These are phyloP conservation scores for Eurytoma californica DNA, from an alignment of 2,888 invertebrate genomes.

Conservation along the genomic window DNA sequence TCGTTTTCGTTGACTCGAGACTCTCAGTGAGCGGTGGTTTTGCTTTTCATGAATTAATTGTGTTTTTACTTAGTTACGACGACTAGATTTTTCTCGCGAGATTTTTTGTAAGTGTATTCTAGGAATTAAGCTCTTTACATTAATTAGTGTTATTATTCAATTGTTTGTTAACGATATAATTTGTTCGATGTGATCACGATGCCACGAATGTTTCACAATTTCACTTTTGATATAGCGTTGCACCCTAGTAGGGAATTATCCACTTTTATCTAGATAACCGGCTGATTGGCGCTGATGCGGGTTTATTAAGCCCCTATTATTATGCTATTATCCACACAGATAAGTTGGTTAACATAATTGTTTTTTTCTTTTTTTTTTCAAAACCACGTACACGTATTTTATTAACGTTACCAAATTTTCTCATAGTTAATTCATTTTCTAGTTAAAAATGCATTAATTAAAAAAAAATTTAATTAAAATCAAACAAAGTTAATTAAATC, in stretches of 20 bases:
- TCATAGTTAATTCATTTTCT: not conserved
- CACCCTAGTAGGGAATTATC: conserved; percentile 9
- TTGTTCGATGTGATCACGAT: too few species aligned
- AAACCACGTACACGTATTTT: too few species aligned
- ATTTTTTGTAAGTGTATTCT: not conserved
- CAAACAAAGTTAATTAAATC: not conserved
- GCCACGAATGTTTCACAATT: too few species aligned
- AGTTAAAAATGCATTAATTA: not conserved
- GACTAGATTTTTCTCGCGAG: not conserved
- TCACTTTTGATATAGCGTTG: not conserved
- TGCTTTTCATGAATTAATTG: not conserved
- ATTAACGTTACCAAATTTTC: too few species aligned
- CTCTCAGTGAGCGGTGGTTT: too few species aligned
- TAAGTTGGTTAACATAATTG: not conserved
- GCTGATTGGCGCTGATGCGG: conserved; percentile 29
- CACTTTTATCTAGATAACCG: conserved; percentile 1
- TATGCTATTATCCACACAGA: conserved; percentile 15
- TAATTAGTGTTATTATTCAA: not conserved
- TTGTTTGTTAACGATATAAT: not conserved
- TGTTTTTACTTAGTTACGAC: not conserved
- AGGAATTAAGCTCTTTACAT: not conserved
- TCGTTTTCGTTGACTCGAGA: too few species aligned
- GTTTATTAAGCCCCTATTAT: conserved; percentile 40
- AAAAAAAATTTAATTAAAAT: not conserved
- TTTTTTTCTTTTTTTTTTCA: too few species aligned